Evolutionary conservation across 2,797 vertebrate genomes (phyloP), one percentile per base, ranked within the genome.

Genomic region (Oreochromis grahami): DNA sequence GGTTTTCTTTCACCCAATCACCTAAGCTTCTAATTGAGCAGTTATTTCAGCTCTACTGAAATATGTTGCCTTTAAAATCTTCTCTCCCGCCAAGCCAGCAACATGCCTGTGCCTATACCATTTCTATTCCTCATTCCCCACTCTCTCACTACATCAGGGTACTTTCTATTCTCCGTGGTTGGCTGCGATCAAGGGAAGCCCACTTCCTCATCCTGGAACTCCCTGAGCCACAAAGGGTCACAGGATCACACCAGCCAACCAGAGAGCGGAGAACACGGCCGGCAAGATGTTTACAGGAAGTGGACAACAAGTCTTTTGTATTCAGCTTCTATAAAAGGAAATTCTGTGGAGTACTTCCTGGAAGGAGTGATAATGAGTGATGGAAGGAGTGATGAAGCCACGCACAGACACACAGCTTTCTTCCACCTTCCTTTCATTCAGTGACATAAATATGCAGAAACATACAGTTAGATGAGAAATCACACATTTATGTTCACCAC

Each of bases 321-420:
- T 95, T 96, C 82, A 52, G 94, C 94, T 92, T 96, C 96, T 96
- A 96, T 96, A 97, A 96, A 97, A 97, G 97, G 97, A 96, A 96
- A 96, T 96, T 93, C 91, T 94, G 92, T 70, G 6, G 91, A 93
- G 88, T 84, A 93, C 96, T 97, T 97, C 96, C 96, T 96, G 95
- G 88, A 94, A 94, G 88, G 86, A 95, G 90, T 89, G 89, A 94
- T 90, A 63, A 63, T 63, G 90, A 89, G 41, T 26, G 38, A 65
- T 45, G 65, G 32, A 63, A 70, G 65, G 60, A 65, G 19, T 65
- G 89, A 94, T 90, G 90, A 89, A 88, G 91, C 82, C 68, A 88
- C 78, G 76, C 80, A 78, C 26, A 82, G 24, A 76, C 24, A 70
- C 63, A n/a, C 36, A 17, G 32, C 14, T 34, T 53, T 56, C 78